phyloP scores from a whole-genome alignment of 2,888 invertebrate species.

The Nephrotoma appendiculata region DNA sequence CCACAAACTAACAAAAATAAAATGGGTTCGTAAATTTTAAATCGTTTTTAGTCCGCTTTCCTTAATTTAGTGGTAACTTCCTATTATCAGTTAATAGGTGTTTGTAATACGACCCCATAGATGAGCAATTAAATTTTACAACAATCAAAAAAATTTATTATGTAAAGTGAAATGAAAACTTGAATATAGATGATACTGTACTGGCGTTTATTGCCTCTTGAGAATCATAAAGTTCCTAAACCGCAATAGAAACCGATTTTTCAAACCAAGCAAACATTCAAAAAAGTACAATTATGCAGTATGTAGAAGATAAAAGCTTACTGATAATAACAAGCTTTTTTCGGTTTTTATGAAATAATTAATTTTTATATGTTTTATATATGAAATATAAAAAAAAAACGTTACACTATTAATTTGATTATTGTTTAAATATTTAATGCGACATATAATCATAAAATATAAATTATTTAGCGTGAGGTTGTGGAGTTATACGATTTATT shows the following conservation, averaged over 20 bases:
- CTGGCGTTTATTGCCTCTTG: background rate
- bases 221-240: background rate
- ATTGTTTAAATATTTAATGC: background rate
- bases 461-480: background rate
- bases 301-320: background rate
- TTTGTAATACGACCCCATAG: too few species aligned
- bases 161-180: too few species aligned
- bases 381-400: background rate
- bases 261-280: background rate
- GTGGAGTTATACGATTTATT: background rate
- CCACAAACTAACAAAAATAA: too few species aligned
- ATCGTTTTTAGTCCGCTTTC: too few species aligned
- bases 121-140: too few species aligned
- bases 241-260: background rate
- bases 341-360: background rate
- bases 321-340: background rate
- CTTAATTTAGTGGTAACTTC: too few species aligned
- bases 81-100: too few species aligned
- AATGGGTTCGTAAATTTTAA: too few species aligned
- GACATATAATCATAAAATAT: background rate
- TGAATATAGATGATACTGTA: too few species aligned
- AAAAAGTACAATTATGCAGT: background rate
- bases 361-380: background rate
- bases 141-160: too few species aligned
- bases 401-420: background rate